Percentiles rank a stretch among this genome's conserved stretches.
Conservation (phyloP, 2,113 vertebrate genomes). For the Ia io region DNA sequence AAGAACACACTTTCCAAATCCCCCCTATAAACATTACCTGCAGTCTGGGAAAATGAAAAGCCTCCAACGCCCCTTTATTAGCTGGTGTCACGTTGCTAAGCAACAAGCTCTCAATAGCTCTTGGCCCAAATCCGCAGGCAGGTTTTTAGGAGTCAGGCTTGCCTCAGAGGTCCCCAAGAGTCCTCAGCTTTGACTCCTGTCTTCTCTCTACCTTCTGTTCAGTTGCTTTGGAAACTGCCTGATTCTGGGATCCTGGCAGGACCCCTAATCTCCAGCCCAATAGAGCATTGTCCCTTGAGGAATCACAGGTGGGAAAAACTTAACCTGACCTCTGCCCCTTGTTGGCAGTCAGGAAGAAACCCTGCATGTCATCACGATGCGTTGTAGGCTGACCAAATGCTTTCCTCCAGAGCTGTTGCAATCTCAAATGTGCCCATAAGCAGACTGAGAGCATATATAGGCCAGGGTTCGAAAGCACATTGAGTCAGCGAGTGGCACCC, state of each 20-base stretch:
- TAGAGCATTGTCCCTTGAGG: neutral
- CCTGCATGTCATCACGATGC: neutral
- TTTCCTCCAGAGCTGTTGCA: neutral
- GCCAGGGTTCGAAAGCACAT: neutral
- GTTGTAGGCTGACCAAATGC: neutral
- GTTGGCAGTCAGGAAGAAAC: neutral
- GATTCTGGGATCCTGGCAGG: neutral
- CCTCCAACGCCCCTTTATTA: constrained; percentile 50
- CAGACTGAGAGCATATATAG: neutral
- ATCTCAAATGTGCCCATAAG: neutral
- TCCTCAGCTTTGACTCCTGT: constrained; percentile 19
- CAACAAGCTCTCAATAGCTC: constrained; percentile 30
- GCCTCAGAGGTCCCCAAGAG: neutral
- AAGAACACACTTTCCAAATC: constrained; percentile 32
- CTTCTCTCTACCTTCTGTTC: constrained; percentile 36
- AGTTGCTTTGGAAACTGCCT: neutral
- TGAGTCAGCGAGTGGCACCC: neutral
- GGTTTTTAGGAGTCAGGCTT: constrained; percentile 24
- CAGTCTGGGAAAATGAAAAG: constrained; percentile 62
- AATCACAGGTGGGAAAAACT: neutral
- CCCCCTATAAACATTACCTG: constrained; percentile 62
- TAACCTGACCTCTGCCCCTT: neutral
- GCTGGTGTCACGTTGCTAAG: constrained; percentile 66
- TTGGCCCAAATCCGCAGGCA: neutral
- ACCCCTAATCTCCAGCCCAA: neutral